Percentiles rank a stretch among this genome's conserved stretches.
phyloP scores from a whole-genome alignment of 1,140 invertebrate genomes.

The Drosophila sp. region DNA sequence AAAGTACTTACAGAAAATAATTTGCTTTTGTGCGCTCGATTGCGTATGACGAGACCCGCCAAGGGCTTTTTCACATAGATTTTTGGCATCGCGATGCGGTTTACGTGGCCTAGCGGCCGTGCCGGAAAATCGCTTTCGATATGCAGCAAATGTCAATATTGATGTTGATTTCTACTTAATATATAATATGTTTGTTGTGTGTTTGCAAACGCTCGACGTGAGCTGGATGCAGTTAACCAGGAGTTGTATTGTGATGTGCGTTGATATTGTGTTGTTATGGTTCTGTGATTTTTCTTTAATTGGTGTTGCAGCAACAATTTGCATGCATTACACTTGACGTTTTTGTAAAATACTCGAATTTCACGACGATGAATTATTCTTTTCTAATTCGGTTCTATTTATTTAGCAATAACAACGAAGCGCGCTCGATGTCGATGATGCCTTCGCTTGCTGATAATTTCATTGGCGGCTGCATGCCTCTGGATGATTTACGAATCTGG shows the following conservation, averaged over 20 bases:
- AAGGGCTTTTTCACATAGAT: conserved; percentile 84
- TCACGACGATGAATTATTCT: conserved; percentile 22
- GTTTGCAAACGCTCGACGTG: conserved; percentile 1
- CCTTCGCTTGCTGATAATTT: conserved; percentile 38
- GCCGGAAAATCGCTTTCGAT: conserved; percentile 17
- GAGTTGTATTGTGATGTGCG: not conserved
- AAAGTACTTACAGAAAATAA: conserved; percentile 88
- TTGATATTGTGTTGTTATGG: not conserved
- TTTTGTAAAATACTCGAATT: conserved; percentile 45
- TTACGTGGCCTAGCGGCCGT: conserved; percentile 48
- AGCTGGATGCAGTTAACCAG: conserved; percentile 4
- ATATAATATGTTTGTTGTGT: conserved; percentile 5
- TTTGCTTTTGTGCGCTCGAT: conserved; percentile 90
- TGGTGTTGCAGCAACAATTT: conserved; percentile 45
- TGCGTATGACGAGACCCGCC: conserved; percentile 89
- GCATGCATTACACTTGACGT: conserved; percentile 52
- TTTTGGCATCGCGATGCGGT: conserved; percentile 76
- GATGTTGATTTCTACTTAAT: not conserved
- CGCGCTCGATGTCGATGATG: conserved; percentile 52
- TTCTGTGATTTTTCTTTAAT: conserved; percentile 25
- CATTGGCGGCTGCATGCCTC: conserved; percentile 52
- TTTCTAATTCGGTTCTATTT: conserved; percentile 48
- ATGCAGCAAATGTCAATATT: conserved; percentile 19
- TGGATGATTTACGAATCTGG: conserved; percentile 11
- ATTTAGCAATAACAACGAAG: conserved; percentile 46